Percentiles rank a stretch among this genome's conserved stretches.
Conservation (phyloP, 2,113 vertebrate species). For the Catharus minimus region DNA sequence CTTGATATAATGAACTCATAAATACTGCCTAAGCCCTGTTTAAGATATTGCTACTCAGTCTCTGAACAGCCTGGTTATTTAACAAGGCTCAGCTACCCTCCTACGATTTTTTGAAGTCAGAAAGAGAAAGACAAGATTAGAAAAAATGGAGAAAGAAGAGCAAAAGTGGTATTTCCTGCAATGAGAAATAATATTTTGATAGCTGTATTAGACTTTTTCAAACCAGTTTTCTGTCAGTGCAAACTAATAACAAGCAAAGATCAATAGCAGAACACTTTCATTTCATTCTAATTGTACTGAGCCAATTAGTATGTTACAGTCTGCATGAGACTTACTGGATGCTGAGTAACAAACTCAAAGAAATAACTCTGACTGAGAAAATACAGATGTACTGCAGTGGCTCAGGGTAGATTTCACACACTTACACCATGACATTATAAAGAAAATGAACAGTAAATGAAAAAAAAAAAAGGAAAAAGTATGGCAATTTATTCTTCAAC, state of each 20-base stretch:
- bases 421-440: background rate
- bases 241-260: constrained; percentile 2
- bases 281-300: background rate
- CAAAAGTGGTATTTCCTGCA: background rate
- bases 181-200: background rate
- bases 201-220: background rate
- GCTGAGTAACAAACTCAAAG: background rate
- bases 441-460: background rate
- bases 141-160: background rate
- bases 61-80: background rate
- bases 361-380: background rate
- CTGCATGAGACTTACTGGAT: background rate
- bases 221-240: background rate
- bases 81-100: background rate
- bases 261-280: background rate
- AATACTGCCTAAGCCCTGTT: background rate
- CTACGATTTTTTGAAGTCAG: background rate
- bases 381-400: background rate
- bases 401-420: background rate
- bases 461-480: background rate
- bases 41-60: background rate
- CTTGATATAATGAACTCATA: background rate
- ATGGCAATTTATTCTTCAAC: background rate
- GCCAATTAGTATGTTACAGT: background rate
- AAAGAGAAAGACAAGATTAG: background rate